Evolutionary conservation across 2,113 vertebrate species (phyloP), one percentile per base, ranked within the genome.

Genomic region (Tupaia tana): DNA sequence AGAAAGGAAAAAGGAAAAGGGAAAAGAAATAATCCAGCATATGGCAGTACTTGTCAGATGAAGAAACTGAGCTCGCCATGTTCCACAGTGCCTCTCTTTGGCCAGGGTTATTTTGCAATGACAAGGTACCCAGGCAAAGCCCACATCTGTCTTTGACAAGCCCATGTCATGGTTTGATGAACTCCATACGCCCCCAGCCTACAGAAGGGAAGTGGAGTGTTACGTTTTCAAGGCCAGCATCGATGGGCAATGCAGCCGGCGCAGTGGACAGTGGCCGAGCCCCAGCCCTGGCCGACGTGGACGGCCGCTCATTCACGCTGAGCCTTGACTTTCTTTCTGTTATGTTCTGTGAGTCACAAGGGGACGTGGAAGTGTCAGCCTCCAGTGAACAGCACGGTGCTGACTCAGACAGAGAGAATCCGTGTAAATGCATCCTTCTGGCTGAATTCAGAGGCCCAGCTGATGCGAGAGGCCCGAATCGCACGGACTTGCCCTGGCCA

Each of bases 331-430:
- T 67, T 75, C 15, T 1, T 91, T 91, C 83, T 58, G 25, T 58
- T 84, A 86, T 86, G 56, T 54, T 87, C 88, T 92, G 16, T 69
- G 18, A 31, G 9, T 87, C 86, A 25, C 56, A 63, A 92, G 70
- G 84, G 69, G 74, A 88, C 43, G 15, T 11, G 69, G 67, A 78
- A 86, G 79, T 59, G 20, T 61, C 63, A 13, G 58, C 79, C 20
- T 88, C n/a, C 24, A 11, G 71, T 29, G 66, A 15, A 89, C 24
- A 85, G 58, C 24, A 69, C 69, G 92, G 7, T 54, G 24, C 54
- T 86, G 71, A 84, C 77, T 95, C 61, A 69, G 66, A 83, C 34
- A 80, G 93, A 83, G 88, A 61, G n/a, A 93, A 93, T 66, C 8
- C 74, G 13, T 16, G 11, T 59, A 66, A 93, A 79, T n/a, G 81